A percentile compares a stretch with the other conserved stretches of the same genome.
Conservation (phyloP, 2,797 vertebrate species). For the Pantherophis alleghaniensis region DNA sequence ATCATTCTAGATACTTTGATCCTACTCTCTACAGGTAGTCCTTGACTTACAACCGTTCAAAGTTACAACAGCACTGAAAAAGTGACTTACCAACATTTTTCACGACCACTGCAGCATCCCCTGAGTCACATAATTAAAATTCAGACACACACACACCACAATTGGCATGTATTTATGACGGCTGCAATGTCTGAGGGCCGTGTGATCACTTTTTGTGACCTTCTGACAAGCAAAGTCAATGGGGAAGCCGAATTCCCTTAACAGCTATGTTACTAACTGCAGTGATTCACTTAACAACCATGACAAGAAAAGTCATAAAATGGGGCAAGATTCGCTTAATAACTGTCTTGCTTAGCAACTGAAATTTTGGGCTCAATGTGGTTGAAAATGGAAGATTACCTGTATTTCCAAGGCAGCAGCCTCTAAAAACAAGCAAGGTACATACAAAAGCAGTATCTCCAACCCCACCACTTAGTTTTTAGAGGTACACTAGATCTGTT, state of each 20-base stretch:
- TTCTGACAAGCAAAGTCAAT: neutral
- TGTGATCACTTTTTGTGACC: neutral
- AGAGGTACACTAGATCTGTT: neutral
- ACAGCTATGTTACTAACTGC: neutral
- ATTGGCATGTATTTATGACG: neutral
- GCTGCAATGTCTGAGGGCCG: no score
- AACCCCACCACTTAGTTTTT: neutral
- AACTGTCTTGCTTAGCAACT: neutral
- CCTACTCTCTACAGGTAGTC: neutral
- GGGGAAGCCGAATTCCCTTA: neutral
- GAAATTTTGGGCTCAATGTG: neutral
- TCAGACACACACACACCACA: no score
- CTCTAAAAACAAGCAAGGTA: neutral
- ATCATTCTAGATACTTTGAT: neutral
- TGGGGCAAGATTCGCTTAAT: no score
- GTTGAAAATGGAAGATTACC: neutral
- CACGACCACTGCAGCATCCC: neutral
- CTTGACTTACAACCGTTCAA: neutral
- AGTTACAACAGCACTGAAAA: neutral
- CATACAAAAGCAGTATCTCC: neutral
- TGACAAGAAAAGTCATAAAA: neutral
- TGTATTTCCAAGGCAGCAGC: neutral
- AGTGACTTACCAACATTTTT: neutral
- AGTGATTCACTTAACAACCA: neutral
- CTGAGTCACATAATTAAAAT: neutral